These are phyloP conservation scores for Leptobrachium leishanense DNA, from an alignment of 2,113 vertebrate species.

Conservation along the genomic window DNA sequence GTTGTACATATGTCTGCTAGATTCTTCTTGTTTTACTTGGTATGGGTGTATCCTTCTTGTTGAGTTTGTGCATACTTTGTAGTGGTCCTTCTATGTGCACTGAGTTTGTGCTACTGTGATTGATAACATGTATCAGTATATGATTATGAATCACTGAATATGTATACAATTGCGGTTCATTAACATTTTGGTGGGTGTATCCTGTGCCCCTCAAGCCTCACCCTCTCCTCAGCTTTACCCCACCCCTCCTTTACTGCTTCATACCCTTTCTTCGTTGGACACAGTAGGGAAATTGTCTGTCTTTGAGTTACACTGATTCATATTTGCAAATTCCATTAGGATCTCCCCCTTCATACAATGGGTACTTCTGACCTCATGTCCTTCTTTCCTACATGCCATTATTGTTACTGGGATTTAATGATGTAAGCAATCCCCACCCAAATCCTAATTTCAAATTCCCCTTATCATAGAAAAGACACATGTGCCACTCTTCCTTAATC, in stretches of 20 bases:
- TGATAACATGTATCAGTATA: too few species aligned
- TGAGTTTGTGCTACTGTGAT: too few species aligned
- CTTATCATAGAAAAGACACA: conserved; percentile 7
- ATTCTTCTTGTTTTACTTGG: too few species aligned
- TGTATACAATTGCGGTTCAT: neutral
- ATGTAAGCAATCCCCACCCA: conserved; percentile 6
- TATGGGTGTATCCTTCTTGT: too few species aligned
- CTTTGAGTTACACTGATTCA: conserved; percentile 19
- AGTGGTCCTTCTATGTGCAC: too few species aligned
- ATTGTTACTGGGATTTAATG: conserved; percentile 4
- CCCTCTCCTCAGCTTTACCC: neutral
- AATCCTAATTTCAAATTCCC: neutral
- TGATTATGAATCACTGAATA: too few species aligned
- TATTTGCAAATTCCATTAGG: conserved; percentile 21
- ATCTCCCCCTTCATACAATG: conserved; percentile 25
- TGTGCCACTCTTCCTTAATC: neutral
- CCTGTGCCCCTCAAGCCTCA: too few species aligned
- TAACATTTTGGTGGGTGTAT: neutral
- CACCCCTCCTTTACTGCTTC: conserved; percentile 6
- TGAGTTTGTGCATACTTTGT: too few species aligned
- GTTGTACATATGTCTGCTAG: too few species aligned
- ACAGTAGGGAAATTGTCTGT: conserved; percentile 24
- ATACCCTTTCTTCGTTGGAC: conserved; percentile 8
- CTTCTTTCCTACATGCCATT: conserved; percentile 11
- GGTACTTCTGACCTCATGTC: neutral